Evolutionary conservation across 2,797 vertebrate species (phyloP).

Genomic region (Tokudaia tokunoshimensis): DNA sequence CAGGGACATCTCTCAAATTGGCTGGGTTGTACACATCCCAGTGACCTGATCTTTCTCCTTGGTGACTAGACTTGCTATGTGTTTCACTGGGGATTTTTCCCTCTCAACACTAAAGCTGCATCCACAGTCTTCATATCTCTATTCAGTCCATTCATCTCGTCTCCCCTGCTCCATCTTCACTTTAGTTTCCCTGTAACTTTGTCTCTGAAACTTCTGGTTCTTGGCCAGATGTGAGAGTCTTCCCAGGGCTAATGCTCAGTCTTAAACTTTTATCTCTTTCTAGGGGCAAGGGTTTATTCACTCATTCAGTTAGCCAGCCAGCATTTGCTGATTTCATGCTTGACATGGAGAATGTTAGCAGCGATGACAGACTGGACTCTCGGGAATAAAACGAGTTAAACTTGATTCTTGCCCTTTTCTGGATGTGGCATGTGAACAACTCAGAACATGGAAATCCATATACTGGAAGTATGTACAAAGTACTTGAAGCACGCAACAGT

Average conservation of each 20-base stretch:
- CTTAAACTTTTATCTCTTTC: slow-evolving; percentile 18
- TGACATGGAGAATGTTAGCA: slow-evolving; percentile 32
- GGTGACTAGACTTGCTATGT: neutral
- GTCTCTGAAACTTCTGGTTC: slow-evolving; percentile 19
- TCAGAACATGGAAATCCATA: slow-evolving; percentile 56
- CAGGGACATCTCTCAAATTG: neutral
- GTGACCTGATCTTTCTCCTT: neutral
- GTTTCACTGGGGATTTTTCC: neutral
- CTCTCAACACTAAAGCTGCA: neutral
- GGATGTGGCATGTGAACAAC: slow-evolving; percentile 57
- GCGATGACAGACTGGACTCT: neutral
- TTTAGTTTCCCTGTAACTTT: slow-evolving; percentile 5
- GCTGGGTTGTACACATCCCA: neutral
- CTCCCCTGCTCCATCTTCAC: neutral
- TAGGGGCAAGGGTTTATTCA: neutral
- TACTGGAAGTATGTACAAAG: slow-evolving; percentile 32
- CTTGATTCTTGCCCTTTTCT: slow-evolving; percentile 65
- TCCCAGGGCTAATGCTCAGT: neutral
- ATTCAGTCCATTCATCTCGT: neutral
- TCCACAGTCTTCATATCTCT: slow-evolving; percentile 14
- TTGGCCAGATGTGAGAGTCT: neutral
- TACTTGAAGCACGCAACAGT: slow-evolving; percentile 48
- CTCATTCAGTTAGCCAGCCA: slow-evolving; percentile 53
- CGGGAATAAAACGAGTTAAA: slow-evolving; percentile 49
- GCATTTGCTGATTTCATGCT: slow-evolving; percentile 44